Base-by-base conservation (phyloP, 35 echinoderm and acorn worm species). In the Eucidaris tribuloides region DNA sequence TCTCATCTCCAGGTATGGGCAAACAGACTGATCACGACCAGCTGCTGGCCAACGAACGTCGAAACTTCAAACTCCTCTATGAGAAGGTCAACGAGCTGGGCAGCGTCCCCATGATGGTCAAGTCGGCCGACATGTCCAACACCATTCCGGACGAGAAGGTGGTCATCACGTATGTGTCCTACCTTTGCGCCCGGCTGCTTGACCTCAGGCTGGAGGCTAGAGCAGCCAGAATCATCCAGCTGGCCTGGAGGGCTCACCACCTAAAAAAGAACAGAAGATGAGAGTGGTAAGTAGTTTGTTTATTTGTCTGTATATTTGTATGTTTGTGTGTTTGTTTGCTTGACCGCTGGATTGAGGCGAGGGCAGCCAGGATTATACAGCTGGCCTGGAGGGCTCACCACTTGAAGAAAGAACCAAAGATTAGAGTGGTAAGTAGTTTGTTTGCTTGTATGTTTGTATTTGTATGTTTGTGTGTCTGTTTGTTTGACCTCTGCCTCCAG, bases 91-190 rank as follows among this genome's bases (percentile, higher is more conserved):
- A 76, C 38, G 86, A 87, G 23, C 90, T 99, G 0, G 96, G 96
- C 43, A 91, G 96, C 4, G 91, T 99, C 7, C 96, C 96, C 23
- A 81, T 89, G 45, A 93, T 99, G 96, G 78, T 99, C 18, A 91
- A 91, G 55, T 93, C 87, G 3, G 58, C 87, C 14, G 96, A 99
- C 42, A 99, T 99, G 96, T 90, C 89, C 46, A 92, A 89, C 29
- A 99, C 96, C 38, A 99, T 99, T 38, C 96, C 96, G 19, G 90
- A 99, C 86, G 91, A 99, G 58, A 99, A 99, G 87, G 96, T 99
- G 35, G 90, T 99, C 15, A 99, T 99, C 82, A 93, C 91, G 4
- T 99, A 93, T 45, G 82, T 93, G 14, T 90, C 89, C 0, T 91
- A 99, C 87, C 78, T 99, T 20, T 99, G 96, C 83, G 86, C 87